Base-by-base conservation (phyloP, 2,797 vertebrate species). In the Fistularia commersonii region DNA sequence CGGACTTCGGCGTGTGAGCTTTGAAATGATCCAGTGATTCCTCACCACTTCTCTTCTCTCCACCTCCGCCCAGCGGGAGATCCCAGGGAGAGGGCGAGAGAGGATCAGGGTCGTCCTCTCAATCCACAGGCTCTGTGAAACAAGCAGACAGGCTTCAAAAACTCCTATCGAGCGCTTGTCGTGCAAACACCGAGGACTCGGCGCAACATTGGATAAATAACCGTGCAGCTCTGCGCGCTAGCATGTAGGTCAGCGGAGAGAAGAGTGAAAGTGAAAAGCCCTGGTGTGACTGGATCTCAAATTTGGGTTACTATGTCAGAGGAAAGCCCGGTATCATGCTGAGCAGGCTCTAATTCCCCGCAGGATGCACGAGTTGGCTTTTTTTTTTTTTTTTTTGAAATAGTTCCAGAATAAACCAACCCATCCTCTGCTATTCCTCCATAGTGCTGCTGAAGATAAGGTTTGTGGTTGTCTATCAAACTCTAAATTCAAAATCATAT, bases 11-110 rank as follows among this genome's bases (percentile, higher is more conserved):
- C 3, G 5, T 51, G 38, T 48, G 31, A 32, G 13, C n/a, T 11
- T 10, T 31, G 34, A 49, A 32, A 45, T 50, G 14, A 45, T 1
- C 1, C 8, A 44, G 36, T 32, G 23, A 52, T 60, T 88, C 46
- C 90, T 85, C 86, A 99, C 97, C 94, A 99, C 89, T 87, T 99
- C 97, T 87, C 97, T 91, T 79, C 95, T 94, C 50, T 98, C 97
- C 64, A 99, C 96, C 83, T 99, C 97, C 8, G 98, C 97, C 97
- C 97, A 99, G 56, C 97, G 93, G 46, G 96, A 98, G 78, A 99
- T 98, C 60, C 97, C 97, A 0, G 97, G 97, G 48, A 99, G 88
- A 61, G 94, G 94, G 76, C 96, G 95, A 41, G 95, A 95, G 66
- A 99, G 87, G 61, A 93, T 97, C 73, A 99, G 90, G 12, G 97